Percentiles rank a stretch among this genome's conserved stretches.
Conservation (phyloP, 2,797 vertebrate species). For the Acipenser oxyrinchus region DNA sequence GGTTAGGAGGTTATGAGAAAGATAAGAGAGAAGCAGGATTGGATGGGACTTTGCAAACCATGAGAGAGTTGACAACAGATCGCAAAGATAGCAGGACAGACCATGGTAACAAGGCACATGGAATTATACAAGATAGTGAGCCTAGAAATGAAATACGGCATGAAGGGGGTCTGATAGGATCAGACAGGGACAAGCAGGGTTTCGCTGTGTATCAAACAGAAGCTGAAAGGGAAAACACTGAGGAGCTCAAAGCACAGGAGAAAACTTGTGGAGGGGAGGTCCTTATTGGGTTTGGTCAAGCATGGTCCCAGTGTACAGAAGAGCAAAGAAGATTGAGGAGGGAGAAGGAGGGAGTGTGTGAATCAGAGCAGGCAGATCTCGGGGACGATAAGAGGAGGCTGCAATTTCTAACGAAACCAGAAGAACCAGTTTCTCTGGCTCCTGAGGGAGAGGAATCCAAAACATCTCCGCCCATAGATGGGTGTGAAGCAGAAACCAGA, state of each 20-base stretch:
- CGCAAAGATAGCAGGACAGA: too few relatives aligned
- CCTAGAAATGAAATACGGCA: background rate
- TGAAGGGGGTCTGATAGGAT: background rate
- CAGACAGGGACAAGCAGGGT: constrained; percentile 5
- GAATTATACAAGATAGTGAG: background rate
- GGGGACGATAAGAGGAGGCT: constrained; percentile 10
- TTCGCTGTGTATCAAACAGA: background rate
- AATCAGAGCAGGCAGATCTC: background rate
- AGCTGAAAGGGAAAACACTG: background rate
- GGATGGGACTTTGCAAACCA: too few relatives aligned
- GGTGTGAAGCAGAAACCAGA: constrained; percentile 14
- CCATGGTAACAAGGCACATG: too few relatives aligned
- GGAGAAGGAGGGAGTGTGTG: background rate
- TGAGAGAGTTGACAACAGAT: too few relatives aligned
- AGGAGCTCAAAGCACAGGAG: background rate
- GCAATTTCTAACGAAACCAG: constrained; percentile 23
- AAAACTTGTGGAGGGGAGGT: background rate
- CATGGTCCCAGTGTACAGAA: background rate
- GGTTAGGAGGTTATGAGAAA: too few relatives aligned
- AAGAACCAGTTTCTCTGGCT: constrained; percentile 26
- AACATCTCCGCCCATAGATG: constrained; percentile 20
- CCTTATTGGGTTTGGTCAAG: background rate
- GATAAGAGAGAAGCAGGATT: too few relatives aligned
- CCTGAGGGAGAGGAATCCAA: constrained; percentile 25
- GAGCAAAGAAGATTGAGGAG: too few relatives aligned